Evolutionary conservation across 2,113 vertebrate genomes (phyloP).

Genomic region (Vulpes vulpes): DNA sequence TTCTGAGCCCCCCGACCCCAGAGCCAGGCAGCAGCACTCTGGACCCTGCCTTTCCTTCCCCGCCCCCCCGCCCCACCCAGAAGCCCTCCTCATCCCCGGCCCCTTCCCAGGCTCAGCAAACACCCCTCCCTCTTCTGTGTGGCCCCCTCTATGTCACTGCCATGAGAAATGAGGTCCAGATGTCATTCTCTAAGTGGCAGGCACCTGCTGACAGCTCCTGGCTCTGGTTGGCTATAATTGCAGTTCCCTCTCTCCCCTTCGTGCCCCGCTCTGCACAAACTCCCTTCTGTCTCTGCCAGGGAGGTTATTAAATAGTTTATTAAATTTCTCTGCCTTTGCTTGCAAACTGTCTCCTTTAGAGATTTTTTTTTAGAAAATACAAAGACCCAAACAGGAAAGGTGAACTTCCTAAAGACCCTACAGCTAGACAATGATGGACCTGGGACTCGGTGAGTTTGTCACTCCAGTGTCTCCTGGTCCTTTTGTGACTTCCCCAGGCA

Average conservation of each 20-base stretch:
- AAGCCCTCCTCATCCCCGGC: background rate
- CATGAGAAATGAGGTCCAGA: conserved; percentile 30
- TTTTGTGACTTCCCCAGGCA: background rate
- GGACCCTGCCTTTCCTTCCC: background rate
- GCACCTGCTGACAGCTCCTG: conserved; percentile 57
- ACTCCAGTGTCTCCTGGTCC: background rate
- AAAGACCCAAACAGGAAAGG: background rate
- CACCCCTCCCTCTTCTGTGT: background rate
- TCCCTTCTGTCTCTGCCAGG: conserved; percentile 60
- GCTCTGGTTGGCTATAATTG: background rate
- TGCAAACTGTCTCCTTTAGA: conserved; percentile 63
- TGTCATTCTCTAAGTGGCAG: conserved; percentile 31
- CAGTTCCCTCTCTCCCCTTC: background rate
- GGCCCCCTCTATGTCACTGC: background rate
- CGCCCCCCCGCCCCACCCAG: background rate
- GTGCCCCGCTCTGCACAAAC: background rate
- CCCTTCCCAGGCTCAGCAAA: background rate
- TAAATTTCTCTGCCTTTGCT: conserved; percentile 67
- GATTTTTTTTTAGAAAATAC: background rate
- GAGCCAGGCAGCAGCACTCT: background rate
- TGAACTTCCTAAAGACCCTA: background rate
- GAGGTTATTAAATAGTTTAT: conserved; percentile 78
- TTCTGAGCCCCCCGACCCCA: background rate
- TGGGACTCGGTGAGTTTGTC: background rate
- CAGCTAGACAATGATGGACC: background rate